Percentiles rank a stretch among this genome's conserved stretches.
Conservation (phyloP, 1,140 invertebrate genomes). For the Cotesia vestalis region DNA sequence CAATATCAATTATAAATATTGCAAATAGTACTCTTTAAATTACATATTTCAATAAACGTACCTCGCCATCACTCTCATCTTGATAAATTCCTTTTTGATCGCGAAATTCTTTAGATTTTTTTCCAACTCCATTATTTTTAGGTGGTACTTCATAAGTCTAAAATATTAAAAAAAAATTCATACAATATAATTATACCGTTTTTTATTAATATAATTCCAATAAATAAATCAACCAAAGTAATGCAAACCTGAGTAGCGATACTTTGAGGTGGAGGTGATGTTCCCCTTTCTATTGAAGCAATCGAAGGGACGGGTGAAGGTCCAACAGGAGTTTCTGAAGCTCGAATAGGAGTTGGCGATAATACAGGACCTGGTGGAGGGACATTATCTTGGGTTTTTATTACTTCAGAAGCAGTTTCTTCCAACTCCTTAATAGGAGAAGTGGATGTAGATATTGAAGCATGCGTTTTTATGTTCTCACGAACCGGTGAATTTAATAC, state of each 20-base stretch:
- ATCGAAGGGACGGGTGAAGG: background rate
- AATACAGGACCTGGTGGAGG: background rate
- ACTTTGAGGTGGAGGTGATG: slow-evolving; percentile 85
- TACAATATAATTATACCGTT: slow-evolving; percentile 13
- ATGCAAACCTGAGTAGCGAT: slow-evolving; percentile 83
- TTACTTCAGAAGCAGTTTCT: slow-evolving; percentile 8
- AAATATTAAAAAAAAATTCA: slow-evolving; percentile 35
- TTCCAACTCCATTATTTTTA: slow-evolving; percentile 42
- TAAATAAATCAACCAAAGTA: background rate
- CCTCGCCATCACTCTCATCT: slow-evolving; percentile 61
- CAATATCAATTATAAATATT: slow-evolving; percentile 25
- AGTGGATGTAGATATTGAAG: slow-evolving; percentile 38
- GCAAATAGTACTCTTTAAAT: slow-evolving; percentile 28
- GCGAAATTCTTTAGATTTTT: slow-evolving; percentile 47
- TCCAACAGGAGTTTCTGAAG: background rate
- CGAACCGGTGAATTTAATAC: slow-evolving; percentile 4
- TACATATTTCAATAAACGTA: slow-evolving; percentile 43
- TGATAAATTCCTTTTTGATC: slow-evolving; percentile 49
- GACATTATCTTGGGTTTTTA: slow-evolving; percentile 27
- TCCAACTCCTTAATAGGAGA: slow-evolving; percentile 37
- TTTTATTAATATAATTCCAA: background rate
- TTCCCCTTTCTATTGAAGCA: slow-evolving; percentile 64
- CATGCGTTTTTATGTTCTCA: slow-evolving; percentile 16
- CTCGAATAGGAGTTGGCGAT: slow-evolving; percentile 1
- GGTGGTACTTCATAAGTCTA: slow-evolving; percentile 58